Evolutionary conservation across 2,113 vertebrate species (phyloP), one percentile per base, ranked within the genome.

Genomic region (Cryptomyrus ogoouensis): DNA sequence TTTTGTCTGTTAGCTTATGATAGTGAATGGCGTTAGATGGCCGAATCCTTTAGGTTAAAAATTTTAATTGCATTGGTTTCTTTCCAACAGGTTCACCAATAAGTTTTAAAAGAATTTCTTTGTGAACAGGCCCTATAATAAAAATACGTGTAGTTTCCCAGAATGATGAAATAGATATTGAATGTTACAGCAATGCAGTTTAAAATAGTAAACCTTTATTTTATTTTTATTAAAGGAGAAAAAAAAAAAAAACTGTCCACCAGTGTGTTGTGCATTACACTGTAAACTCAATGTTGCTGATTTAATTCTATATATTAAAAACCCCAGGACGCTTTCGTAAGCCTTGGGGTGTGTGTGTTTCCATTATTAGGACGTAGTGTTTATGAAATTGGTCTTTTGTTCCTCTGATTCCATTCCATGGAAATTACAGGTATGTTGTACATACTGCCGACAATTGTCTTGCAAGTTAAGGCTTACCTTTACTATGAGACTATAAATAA

Each of bases 401-500:
- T 87, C 50, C 85, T 87, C 96, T 95, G 94, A 96, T 96, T 97
- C 96, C 96, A 97, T 97, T 97, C 96, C 95, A 96, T 96, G 96
- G 96, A 98, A 96, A 96, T 97, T 97, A 96, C 96, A 97, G 96
- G 97, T 98, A 98, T 98, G 97, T 98, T 98, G 97, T 98, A 98
- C 97, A 98, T 98, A 98, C 97, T 97, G 97, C 97, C 96, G 96
- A 97, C 92, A 96, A 96, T 95, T 97, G 97, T 98, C 97, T 98
- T 97, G 97, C 97, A 97, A 98, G 97, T 97, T 98, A 95, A 99
- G 97, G 97, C 97, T 96, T 96, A 96, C 96, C 97, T 98, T 98
- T 98, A 98, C 97, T 98, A 97, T 98, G 95, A 98, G 97, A 98
- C 97, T 98, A 98, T 98, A 97, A 99, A 98, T 97, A 98, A 98